Percentiles rank a stretch among this genome's conserved stretches.
Conservation (phyloP, 2,888 invertebrate genomes). For the Eustalomyia histrio region DNA sequence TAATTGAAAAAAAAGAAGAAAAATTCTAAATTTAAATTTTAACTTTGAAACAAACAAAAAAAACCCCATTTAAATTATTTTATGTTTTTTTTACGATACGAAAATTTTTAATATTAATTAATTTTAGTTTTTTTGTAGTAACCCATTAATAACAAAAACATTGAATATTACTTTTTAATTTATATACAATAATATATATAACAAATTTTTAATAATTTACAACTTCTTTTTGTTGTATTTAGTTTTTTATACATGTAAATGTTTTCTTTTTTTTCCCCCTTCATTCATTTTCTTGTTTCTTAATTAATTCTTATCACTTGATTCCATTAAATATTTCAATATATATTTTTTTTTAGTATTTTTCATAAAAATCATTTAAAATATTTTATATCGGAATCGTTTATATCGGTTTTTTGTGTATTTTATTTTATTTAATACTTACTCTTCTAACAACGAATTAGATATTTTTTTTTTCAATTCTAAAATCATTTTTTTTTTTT, state of each 20-base stretch:
- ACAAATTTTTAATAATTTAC: background rate
- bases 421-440: background rate
- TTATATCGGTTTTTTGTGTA: background rate
- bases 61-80: conserved; percentile 33
- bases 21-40: background rate
- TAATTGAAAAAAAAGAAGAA: background rate
- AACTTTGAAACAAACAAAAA: conserved; percentile 12
- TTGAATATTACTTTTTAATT: conserved; percentile 36
- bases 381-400: too few relatives aligned
- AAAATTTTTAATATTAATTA: conserved; percentile 47
- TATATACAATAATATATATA: background rate
- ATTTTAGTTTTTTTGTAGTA: conserved; percentile 30
- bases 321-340: too few relatives aligned
- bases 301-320: background rate
- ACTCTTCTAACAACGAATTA: background rate
- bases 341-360: too few relatives aligned
- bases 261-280: background rate
- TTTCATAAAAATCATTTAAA: too few relatives aligned
- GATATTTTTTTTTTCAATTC: background rate
- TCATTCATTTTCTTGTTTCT: background rate
- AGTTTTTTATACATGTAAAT: background rate
- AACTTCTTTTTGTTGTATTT: background rate
- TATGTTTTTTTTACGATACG: conserved; percentile 21
- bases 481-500: background rate
- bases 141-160: conserved; percentile 45